A percentile compares a stretch with the other conserved stretches of the same genome.
phyloP scores from a whole-genome alignment of 2,113 vertebrate genomes.

The Dasyornis broadbenti region DNA sequence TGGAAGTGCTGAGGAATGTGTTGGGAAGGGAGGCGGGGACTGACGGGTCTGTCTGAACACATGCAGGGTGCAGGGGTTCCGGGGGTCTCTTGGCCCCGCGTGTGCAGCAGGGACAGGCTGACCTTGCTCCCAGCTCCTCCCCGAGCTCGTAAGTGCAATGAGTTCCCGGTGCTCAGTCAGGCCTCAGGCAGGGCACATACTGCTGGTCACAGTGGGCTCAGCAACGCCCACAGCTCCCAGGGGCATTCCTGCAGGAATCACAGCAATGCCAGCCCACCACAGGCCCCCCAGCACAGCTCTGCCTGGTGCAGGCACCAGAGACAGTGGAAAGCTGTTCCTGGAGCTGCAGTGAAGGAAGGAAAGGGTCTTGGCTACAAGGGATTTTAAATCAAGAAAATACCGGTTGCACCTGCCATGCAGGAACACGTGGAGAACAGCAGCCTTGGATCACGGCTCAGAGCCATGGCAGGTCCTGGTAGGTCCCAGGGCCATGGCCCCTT shows the following conservation, averaged over 20 bases:
- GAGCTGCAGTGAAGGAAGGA: background rate
- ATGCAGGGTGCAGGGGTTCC: background rate
- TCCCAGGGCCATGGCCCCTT: background rate
- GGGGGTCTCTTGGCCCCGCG: fast-evolving
- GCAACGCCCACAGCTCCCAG: background rate
- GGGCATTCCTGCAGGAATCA: background rate
- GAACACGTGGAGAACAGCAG: fast-evolving
- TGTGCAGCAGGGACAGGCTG: background rate
- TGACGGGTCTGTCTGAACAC: fast-evolving
- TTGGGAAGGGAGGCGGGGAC: fast-evolving
- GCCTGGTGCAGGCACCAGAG: background rate
- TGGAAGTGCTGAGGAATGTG: background rate
- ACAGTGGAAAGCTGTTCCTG: fast-evolving
- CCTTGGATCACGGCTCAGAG: background rate
- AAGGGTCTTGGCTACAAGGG: background rate
- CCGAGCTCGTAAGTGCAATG: background rate
- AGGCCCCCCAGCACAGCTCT: background rate
- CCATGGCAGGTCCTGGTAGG: fast-evolving
- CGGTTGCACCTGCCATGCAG: fast-evolving
- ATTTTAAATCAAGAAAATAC: background rate
- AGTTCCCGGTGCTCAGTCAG: background rate
- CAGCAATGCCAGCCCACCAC: fast-evolving
- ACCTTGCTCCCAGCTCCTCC: background rate
- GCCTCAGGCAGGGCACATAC: fast-evolving
- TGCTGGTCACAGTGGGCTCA: background rate